A percentile compares a stretch with the other conserved stretches of the same genome.
phyloP scores from a whole-genome alignment of 2,888 invertebrate genomes.

The Myopa tessellatipennis region DNA sequence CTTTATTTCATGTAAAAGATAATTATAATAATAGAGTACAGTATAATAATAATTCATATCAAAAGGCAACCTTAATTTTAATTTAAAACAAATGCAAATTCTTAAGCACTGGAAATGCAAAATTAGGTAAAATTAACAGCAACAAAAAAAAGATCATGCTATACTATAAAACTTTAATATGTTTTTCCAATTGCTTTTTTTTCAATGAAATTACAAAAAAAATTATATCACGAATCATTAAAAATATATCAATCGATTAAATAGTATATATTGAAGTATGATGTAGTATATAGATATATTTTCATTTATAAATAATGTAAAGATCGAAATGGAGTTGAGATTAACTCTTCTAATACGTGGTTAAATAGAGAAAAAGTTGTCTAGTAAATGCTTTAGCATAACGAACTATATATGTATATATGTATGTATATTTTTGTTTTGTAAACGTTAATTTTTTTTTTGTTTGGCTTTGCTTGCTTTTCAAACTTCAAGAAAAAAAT shows the following conservation, averaged over 20 bases:
- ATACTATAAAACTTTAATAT: no score
- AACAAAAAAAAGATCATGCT: no score
- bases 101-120: background rate
- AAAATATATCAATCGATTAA: no score
- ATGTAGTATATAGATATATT: background rate
- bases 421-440: background rate
- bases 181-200: no score
- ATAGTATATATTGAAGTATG: no score
- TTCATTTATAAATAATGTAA: background rate
- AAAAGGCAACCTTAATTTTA: slow-evolving; percentile 24
- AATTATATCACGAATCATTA: no score
- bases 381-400: slow-evolving; percentile 15
- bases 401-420: background rate
- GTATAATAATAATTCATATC: slow-evolving; percentile 18
- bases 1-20: slow-evolving; percentile 26
- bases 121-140: background rate
- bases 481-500: slow-evolving; percentile 7
- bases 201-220: no score
- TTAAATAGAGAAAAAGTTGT: slow-evolving; percentile 9
- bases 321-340: background rate
- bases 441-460: background rate
- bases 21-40: slow-evolving; percentile 2
- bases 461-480: background rate
- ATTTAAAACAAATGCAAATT: slow-evolving; percentile 20
- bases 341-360: background rate